Conservation (phyloP, 2,888 invertebrate species). For the Lasioglossum lativentre region DNA sequence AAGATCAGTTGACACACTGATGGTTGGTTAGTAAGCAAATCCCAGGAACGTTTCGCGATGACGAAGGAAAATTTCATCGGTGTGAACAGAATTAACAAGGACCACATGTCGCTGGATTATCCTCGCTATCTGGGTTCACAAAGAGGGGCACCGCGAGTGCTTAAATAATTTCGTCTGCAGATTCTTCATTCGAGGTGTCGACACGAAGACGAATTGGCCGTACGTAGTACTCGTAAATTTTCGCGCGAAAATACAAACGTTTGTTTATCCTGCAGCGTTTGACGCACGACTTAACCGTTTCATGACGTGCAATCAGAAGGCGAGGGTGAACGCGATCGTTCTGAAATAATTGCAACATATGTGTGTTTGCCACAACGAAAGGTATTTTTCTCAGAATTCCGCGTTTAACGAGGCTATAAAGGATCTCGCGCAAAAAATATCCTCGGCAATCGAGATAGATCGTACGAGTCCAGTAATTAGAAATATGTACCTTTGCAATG, state of each 20-base stretch:
- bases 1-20: slow-evolving; percentile 22
- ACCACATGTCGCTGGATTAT: slow-evolving; percentile 16
- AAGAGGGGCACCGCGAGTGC: slow-evolving; percentile 7
- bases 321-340: slow-evolving; percentile 10
- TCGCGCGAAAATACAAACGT: slow-evolving; percentile 54
- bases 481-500: not conserved
- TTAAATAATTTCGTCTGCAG: slow-evolving; percentile 42
- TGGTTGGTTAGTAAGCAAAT: slow-evolving; percentile 20
- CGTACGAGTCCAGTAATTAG: not conserved
- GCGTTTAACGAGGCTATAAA: not conserved
- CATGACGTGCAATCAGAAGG: slow-evolving; percentile 21
- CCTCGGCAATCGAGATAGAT: not conserved
- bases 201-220: slow-evolving; percentile 47
- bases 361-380: not conserved
- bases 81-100: slow-evolving; percentile 19
- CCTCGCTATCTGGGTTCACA: not conserved
- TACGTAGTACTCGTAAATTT: slow-evolving; percentile 59
- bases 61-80: not conserved
- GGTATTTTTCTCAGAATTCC: not conserved
- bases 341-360: slow-evolving; percentile 26
- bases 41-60: not conserved
- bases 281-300: slow-evolving; percentile 26
- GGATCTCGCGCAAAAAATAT: not conserved
- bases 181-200: slow-evolving; percentile 39
- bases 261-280: slow-evolving; percentile 56